Evolutionary conservation across 2,797 vertebrate genomes (phyloP), one percentile per base, ranked within the genome.

Genomic region (Pangasius sanitwongsei): DNA sequence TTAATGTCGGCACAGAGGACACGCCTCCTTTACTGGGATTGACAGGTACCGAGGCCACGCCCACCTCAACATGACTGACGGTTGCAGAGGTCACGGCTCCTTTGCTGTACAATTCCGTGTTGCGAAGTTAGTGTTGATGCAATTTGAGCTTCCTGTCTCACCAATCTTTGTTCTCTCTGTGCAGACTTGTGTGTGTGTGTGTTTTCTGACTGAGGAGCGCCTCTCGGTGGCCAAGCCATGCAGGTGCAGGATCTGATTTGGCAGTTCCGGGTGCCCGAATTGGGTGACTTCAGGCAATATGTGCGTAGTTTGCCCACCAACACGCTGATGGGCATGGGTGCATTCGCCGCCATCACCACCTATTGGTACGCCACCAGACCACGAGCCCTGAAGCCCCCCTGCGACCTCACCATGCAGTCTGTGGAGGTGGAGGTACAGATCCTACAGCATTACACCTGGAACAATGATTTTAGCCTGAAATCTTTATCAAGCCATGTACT

Each of bases 301-400:
- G 88, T 99, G 61, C 97, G 97, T 18, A 95, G 95, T 65, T 94
- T 99, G 55, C 98, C 98, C 0, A 97, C 97, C 53, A 99, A 99
- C 44, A 97, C 98, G 0, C 95, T 99, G 59, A 96, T 99, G 97
- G 98, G 99, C 74, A 96, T 99, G 12, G 98, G 98, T 0, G 98
- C 98, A 3, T 97, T 99, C 0, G 98, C 98, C 0, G 98, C 98
- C 0, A 94, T 99, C 91, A 98, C 98, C 0, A 98, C 98, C 28
- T 99, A 99, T 95, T 99, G 98, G 99, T 97, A 98, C 1, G 97
- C 97, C 87, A 98, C 97, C 0, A 96, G 98, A 86, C 98, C 98
- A 0, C 97, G 96, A 92, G 97, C 99, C 82, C 95, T 98, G 87
- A 97, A 97, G 87, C 97, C 98, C 0, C 97, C 97, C 37, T 99